Base-by-base conservation (phyloP, 1,140 invertebrate species). In the Nylanderia fulva region DNA sequence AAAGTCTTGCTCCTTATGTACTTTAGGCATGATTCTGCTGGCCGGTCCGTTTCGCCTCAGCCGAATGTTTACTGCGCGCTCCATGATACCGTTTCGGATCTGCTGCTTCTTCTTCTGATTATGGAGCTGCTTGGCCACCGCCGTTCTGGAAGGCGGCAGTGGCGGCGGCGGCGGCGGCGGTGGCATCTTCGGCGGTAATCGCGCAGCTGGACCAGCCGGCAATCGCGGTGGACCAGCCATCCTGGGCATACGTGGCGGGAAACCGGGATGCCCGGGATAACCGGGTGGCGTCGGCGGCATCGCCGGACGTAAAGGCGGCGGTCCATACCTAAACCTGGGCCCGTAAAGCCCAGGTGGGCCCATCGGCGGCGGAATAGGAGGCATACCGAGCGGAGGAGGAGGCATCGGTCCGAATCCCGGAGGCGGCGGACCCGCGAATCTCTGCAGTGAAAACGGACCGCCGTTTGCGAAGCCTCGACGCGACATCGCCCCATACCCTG, bases 1-100 rank as follows among this genome's bases (percentile, higher is more conserved):
- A n/a, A 93, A 93, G 33, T 93, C 93, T 29, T 91, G 91, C 4
- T 93, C 92, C 8, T 90, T 91, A 27, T 45, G 11, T 4, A 52
- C n/a, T 27, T 83, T 87, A 6, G 82, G 36, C 3, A 75, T 2
- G 18, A 27, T 45, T 54, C 75, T 86, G 15, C 4, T 63, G 5
- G 9, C 9, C 5, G 75, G 72, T 1, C 54, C 33, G 15, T 60
- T 56, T 2, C 75, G 77, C 9, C 75, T 89, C 2, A 61, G 0
- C 0, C 15, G 27, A 7, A 54, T 7, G 0, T 72, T 76, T 1
- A 60, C 27, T 9, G 18, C 1, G n/a, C 39, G 21, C 6, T 68
- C 18, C 18, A 27, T 27, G 0, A 84, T 56, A 2, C 74, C 75
- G 8, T 85, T 88, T 54, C 87, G 39, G 1, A 84, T 4, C 0